These are phyloP conservation scores for Nebria salina DNA, from an alignment of 2,888 invertebrate species.

Conservation along the genomic window DNA sequence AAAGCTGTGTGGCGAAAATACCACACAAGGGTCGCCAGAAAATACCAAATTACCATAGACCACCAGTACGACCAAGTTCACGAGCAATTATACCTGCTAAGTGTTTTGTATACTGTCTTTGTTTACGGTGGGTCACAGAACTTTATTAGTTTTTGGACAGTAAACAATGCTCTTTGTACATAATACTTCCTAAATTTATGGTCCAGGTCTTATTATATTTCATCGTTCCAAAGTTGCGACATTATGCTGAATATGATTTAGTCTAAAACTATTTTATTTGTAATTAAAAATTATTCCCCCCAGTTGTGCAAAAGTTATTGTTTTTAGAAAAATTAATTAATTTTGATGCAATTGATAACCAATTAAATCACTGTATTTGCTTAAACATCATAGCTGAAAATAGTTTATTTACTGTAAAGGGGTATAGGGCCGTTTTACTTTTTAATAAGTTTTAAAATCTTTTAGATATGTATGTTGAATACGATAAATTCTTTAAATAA, in stretches of 20 bases:
- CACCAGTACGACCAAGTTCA: not conserved
- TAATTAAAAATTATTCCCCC: no score
- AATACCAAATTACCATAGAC: not conserved
- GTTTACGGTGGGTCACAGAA: not conserved
- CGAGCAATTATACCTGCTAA: not conserved
- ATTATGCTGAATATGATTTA: not conserved
- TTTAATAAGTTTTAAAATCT: no score
- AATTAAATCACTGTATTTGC: no score
- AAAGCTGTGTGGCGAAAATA: not conserved
- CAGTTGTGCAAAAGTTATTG: no score
- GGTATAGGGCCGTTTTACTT: no score
- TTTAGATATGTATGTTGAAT: no score
- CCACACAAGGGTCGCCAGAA: not conserved
- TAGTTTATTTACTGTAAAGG: no score
- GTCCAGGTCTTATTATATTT: not conserved
- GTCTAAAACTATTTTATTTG: no score
- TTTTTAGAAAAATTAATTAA: no score
- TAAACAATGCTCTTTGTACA: not conserved
- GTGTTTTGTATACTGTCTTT: not conserved
- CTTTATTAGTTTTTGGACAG: not conserved
- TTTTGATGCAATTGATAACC: no score
- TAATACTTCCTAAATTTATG: not conserved
- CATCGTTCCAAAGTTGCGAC: not conserved
- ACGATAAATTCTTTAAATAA: no score
- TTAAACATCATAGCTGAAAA: no score